Base-by-base conservation (phyloP, 1,140 invertebrate genomes). In the Bombus terrestris region DNA sequence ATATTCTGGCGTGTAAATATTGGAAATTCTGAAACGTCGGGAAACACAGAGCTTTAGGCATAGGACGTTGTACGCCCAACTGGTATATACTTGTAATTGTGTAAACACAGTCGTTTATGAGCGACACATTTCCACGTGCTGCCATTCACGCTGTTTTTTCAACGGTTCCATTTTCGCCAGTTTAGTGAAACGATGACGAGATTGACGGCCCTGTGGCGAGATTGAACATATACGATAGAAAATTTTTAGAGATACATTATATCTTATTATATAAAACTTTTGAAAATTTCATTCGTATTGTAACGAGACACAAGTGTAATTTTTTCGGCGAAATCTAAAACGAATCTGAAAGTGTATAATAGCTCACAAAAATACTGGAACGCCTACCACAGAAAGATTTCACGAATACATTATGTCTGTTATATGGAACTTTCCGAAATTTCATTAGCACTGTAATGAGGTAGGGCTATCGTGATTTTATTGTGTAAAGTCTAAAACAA, bases 1-100 rank as follows among this genome's bases (percentile, higher is more conserved):
- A 90, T 90, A 90, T 90, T 89, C 87, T 59, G 68, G 15, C 80
- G 85, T 90, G 85, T 85, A 89, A 90, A 90, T 90, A 89, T 90
- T 89, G 88, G 71, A 90, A 87, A 85, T 87, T 85, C 78, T 74
- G 82, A 85, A 68, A 68, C 39, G 15, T 22, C 9, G n/a, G 32
- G 2, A 35, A 79, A 66, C 64, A 66, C 28, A 62, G 28, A 41
- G 73, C 59, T 68, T 64, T 47, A 39, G 37, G 18, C 39, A 59
- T 28, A 47, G 43, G 62, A 43, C 28, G 75, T 41, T 25, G 57
- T 41, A 37, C 32, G 0, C 9, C 35, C 2, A 25, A 25, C 25
- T 3, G 10, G 25, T 22, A 69, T 41, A 57, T 79, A 62, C 37
- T 75, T 77, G 81, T 89, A 89, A 89, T 86, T 79, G 81, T 64